Base-by-base conservation (phyloP, 2,797 vertebrate species). In the Thaleichthys pacificus region DNA sequence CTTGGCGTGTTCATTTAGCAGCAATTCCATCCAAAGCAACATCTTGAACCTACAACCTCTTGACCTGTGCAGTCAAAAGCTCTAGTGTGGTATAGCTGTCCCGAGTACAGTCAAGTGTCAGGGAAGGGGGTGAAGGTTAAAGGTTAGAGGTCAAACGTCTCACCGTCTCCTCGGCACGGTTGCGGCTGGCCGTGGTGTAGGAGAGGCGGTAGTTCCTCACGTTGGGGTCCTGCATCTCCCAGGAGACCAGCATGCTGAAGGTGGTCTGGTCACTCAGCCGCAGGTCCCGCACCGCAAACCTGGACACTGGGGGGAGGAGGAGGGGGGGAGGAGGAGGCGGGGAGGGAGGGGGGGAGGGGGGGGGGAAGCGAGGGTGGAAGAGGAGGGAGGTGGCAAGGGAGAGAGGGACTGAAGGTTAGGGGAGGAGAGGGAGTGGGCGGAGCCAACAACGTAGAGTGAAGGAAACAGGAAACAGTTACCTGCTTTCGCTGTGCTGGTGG, bases 221-320 rank as follows among this genome's bases (percentile, higher is more conserved):
- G 0, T 84, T 91, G 80, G 90, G 21, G 84, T 96, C 94, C 0
- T 87, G 86, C 24, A 92, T 84, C 71, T 95, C 95, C 97, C 97
- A 98, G 0, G 91, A 85, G 57, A 96, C 94, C 19, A 90, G 89
- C 78, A 98, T 80, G 69, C 97, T 99, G 79, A 92, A 97, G 21
- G 95, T 93, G 24, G 96, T 97, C 80, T 96, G 94, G 9, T 96
- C 95, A 17, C 94, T 93, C 58, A 99, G 80, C 81, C 88, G 89
- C 83, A 98, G 83, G 85, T 93, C 95, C 79, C 90, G 93, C 86
- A 97, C 91, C 22, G 93, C 95, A 24, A 86, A 82, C 17, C 91
- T 93, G 84, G 94, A 89, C 88, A 93, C 97, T 98, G 84, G 49
- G n/a, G 57, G 11, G 73, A 78, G 85, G 38, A 80, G 71, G 86